Evolutionary conservation across 2,888 invertebrate genomes (phyloP).

Genomic region (Dicycla oo): DNA sequence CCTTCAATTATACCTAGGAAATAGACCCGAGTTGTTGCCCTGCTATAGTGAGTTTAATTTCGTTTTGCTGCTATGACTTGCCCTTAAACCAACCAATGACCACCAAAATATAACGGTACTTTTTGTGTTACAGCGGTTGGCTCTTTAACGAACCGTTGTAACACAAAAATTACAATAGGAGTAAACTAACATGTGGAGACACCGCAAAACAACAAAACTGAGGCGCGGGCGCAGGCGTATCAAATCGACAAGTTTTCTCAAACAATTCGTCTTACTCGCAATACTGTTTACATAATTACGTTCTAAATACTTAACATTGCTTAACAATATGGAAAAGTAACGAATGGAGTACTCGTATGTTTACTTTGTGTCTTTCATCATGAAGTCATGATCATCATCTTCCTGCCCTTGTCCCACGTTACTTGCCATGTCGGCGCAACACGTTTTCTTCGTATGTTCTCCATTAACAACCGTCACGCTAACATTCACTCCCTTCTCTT

Average conservation of each 20-base stretch:
- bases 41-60: background rate
- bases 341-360: constrained; percentile 11
- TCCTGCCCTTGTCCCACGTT: too few species aligned
- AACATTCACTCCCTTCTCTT: too few species aligned
- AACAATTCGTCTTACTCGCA: constrained; percentile 57
- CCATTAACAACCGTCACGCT: too few species aligned
- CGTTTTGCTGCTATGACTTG: background rate
- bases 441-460: too few species aligned
- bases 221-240: constrained; percentile 39
- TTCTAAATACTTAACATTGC: constrained; percentile 49
- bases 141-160: background rate
- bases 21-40: background rate
- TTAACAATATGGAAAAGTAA: constrained; percentile 18
- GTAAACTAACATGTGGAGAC: constrained; percentile 11
- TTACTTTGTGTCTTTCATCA: background rate
- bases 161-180: background rate
- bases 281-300: constrained; percentile 60
- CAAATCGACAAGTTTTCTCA: constrained; percentile 55
- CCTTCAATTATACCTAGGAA: background rate
- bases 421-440: background rate
- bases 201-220: constrained; percentile 21
- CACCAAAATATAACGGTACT: background rate
- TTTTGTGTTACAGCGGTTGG: background rate
- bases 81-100: background rate
- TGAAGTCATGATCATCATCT: background rate